Evolutionary conservation across 2,888 invertebrate species (phyloP).

Genomic region (Tetragonula carbonaria): DNA sequence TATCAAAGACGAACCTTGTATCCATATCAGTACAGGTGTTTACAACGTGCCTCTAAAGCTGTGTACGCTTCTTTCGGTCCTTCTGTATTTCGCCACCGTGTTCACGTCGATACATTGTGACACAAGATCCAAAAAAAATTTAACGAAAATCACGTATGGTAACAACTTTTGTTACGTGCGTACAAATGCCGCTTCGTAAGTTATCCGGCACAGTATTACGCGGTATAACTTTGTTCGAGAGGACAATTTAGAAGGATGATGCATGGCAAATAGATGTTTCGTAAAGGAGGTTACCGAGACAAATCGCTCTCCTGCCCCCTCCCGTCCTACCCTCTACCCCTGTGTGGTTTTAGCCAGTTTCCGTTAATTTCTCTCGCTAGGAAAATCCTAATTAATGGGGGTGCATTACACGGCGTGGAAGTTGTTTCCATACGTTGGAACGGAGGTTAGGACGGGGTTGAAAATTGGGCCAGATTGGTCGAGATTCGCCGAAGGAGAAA

Average conservation of each 20-base stretch:
- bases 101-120: neutral
- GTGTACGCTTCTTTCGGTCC: neutral
- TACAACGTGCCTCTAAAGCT: conserved; percentile 22
- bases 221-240: conserved; percentile 4
- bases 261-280: neutral
- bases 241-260: conserved; percentile 11
- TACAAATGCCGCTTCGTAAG: neutral
- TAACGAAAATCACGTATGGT: neutral
- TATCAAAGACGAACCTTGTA: conserved; percentile 71
- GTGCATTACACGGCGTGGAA: conserved; percentile 66
- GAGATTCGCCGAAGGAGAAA: conserved; percentile 9
- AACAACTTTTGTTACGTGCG: neutral
- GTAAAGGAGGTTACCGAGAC: conserved; percentile 53
- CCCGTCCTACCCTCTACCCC: neutral
- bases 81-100: neutral
- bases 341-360: conserved; percentile 62
- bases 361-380: conserved; percentile 66
- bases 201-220: too few relatives aligned
- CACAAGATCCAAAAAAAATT: neutral
- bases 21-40: neutral
- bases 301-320: conserved; percentile 54
- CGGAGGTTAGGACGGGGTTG: conserved; percentile 36
- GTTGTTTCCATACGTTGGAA: conserved; percentile 32
- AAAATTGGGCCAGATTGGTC: conserved; percentile 50
- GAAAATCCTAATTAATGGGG: conserved; percentile 79